A percentile compares a stretch with the other conserved stretches of the same genome.
Conservation (phyloP, 2,113 vertebrate species). For the Erpornis zantholeuca region DNA sequence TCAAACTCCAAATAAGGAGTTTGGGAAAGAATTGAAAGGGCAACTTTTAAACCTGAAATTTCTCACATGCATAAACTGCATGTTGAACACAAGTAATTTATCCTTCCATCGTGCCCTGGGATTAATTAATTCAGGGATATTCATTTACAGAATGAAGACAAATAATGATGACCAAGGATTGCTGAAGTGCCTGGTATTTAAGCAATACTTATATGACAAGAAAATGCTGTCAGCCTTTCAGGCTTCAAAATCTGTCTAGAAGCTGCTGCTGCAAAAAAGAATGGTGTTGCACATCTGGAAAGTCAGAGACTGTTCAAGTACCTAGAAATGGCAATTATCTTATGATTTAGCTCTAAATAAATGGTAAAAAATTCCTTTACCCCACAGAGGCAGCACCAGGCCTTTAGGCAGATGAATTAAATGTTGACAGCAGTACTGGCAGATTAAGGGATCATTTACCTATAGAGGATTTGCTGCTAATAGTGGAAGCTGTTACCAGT, state of each 20-base stretch:
- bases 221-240: not conserved
- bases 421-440: not conserved
- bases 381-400: not conserved
- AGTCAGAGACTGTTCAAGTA: not conserved
- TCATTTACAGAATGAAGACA: not conserved
- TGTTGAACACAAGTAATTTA: not conserved
- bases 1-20: no score
- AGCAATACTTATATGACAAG: not conserved
- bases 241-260: not conserved
- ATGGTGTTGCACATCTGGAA: not conserved
- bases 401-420: not conserved
- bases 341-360: not conserved
- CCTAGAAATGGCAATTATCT: not conserved
- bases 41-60: not conserved
- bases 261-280: not conserved
- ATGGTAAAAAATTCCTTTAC: not conserved
- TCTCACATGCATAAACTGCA: not conserved
- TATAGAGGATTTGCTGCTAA: not conserved
- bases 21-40: not conserved
- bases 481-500: not conserved
- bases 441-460: not conserved
- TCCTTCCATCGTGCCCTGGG: not conserved
- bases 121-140: not conserved
- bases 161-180: not conserved
- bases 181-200: not conserved